Evolutionary conservation across 2,797 vertebrate genomes (phyloP), one percentile per base, ranked within the genome.

Genomic region (Neoniphon sammara): DNA sequence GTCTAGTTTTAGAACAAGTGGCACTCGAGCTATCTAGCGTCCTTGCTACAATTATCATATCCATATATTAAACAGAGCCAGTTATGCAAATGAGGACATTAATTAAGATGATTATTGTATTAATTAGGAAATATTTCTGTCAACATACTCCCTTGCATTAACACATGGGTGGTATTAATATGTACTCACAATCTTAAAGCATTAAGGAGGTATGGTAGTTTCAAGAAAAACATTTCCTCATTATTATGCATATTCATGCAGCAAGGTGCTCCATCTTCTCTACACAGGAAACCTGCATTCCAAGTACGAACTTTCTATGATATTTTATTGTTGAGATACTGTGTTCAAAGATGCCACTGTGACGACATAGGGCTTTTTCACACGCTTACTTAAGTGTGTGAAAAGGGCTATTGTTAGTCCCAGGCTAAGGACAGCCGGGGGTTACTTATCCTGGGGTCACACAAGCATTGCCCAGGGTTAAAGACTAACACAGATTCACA

Each of bases 241-340:
- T 87, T 78, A 80, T 54, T 57, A 80, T 84, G 83, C 57, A 71
- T 86, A 86, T 85, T 36, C 18, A 82, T 86, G 68, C 66, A 84
- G 80, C 76, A 81, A 79, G 78, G 86, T 77, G 78, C 65, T 84
- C 39, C 34, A 63, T 68, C 53, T 61, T 49, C 66, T 81, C 11
- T 39, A 12, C 8, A 39, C 1, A 9, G 36, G 8, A 7, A 39
- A 12, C 10, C 11, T 39, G 36, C 8, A 7, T 9, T 39, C 9
- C 12, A 65, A 67, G 66, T 20, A 46, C 30, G 36, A 70, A 58
- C 36, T 54, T 49, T 23, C 49, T 25, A 55, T 55, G 6, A n/a
- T 49, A 64, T 47, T 50, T 56, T 71, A 66, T 71, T 75, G 23
- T 57, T 55, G 36, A 39, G 36, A 8, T 39, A 39, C 9, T 39